Conservation (phyloP, 2,113 vertebrate species). For the Nannospalax galili region DNA sequence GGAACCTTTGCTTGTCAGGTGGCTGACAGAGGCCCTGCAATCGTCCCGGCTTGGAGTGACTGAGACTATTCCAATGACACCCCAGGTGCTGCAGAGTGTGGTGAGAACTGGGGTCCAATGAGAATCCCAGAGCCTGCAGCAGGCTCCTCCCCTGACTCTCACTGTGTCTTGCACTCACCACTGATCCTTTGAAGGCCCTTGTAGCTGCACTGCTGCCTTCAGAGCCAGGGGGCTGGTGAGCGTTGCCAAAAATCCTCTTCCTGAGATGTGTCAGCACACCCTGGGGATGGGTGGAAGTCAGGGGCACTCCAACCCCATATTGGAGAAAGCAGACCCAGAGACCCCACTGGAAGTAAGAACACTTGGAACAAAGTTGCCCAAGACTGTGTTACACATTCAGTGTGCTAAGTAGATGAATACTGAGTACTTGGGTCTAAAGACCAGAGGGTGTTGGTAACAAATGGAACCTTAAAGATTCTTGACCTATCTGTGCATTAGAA, state of each 20-base stretch:
- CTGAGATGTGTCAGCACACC: background rate
- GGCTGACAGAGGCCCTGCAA: background rate
- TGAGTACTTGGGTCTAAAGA: background rate
- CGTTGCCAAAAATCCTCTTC: background rate
- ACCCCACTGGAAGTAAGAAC: background rate
- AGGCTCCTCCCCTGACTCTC: background rate
- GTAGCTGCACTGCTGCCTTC: background rate
- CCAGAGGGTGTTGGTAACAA: background rate
- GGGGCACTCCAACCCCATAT: background rate
- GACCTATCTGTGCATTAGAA: background rate
- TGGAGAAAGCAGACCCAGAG: background rate
- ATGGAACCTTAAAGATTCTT: background rate
- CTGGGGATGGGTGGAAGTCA: background rate
- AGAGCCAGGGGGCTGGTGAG: background rate
- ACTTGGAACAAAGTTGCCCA: background rate
- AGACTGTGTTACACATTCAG: background rate
- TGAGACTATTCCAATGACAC: background rate
- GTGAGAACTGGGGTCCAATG: background rate
- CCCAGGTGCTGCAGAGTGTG: no score
- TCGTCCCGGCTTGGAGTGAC: background rate
- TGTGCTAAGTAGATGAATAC: background rate
- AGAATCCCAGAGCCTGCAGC: background rate
- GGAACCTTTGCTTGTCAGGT: background rate
- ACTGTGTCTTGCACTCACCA: background rate
- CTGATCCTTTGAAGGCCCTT: background rate